Conservation (phyloP, 2,797 vertebrate species). For the Lates japonicus region DNA sequence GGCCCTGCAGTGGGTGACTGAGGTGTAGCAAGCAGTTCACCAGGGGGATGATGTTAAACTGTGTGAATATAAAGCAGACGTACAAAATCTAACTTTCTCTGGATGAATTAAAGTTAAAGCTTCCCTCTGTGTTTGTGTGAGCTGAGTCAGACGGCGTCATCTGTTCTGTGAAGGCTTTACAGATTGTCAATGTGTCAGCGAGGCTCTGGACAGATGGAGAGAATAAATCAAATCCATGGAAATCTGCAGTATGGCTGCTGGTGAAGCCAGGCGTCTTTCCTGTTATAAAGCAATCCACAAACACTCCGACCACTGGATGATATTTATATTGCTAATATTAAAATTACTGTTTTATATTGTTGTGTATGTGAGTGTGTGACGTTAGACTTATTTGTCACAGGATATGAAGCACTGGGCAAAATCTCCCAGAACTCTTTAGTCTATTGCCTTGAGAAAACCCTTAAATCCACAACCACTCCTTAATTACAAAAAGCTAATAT, state of each 20-base stretch:
- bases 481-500: no score
- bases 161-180: conserved; percentile 64
- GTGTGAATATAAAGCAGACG: background rate
- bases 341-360: background rate
- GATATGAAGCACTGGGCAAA: no score
- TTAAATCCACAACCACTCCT: no score
- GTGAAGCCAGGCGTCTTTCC: conserved; percentile 15
- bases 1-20: background rate
- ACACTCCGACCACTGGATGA: background rate
- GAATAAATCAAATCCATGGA: conserved; percentile 52
- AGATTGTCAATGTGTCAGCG: conserved; percentile 64
- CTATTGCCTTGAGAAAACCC: no score
- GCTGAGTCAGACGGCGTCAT: conserved; percentile 53
- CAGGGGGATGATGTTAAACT: background rate
- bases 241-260: conserved; percentile 22
- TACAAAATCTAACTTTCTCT: background rate
- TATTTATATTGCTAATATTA: background rate
- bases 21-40: background rate
- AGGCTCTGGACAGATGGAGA: conserved; percentile 65
- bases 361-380: no score
- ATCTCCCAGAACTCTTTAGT: no score
- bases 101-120: conserved; percentile 14
- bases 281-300: background rate
- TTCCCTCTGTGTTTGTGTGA: conserved; percentile 36
- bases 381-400: no score